Evolutionary conservation across 2,113 vertebrate species (phyloP).

Genomic region (Grus americana): DNA sequence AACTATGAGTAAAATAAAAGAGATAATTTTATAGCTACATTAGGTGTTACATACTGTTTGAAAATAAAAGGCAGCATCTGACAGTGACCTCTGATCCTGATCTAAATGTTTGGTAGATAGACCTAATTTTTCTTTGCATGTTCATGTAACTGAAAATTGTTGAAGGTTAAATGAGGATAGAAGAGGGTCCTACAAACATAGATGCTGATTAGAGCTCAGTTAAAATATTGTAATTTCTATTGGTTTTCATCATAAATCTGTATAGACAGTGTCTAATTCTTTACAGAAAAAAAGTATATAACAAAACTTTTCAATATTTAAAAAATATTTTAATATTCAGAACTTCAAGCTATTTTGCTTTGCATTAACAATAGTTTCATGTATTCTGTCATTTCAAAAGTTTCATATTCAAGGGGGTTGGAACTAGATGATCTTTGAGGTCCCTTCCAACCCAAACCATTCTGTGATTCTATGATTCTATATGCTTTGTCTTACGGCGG

Average conservation of each 20-base stretch:
- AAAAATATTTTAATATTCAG: not conserved
- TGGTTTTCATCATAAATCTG: not conserved
- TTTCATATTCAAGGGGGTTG: too few species aligned
- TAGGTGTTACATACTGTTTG: not conserved
- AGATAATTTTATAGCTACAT: not conserved
- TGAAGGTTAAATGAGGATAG: not conserved
- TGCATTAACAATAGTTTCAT: not conserved
- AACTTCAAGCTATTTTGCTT: not conserved
- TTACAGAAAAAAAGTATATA: not conserved
- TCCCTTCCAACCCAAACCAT: too few species aligned
- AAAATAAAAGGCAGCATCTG: not conserved
- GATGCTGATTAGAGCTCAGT: not conserved
- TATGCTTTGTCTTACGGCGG: not conserved
- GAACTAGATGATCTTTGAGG: too few species aligned
- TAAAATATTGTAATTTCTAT: not conserved
- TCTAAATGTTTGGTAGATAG: not conserved
- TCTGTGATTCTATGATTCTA: too few species aligned
- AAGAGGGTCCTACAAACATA: not conserved
- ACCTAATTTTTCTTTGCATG: not conserved
- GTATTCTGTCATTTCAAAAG: too few species aligned
- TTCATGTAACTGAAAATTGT: not conserved
- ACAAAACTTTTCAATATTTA: not conserved
- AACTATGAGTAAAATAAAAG: not conserved
- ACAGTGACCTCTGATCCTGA: not conserved
- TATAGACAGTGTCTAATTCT: not conserved